Base-by-base conservation (phyloP, 2,888 invertebrate genomes). In the Camponotus fellah region DNA sequence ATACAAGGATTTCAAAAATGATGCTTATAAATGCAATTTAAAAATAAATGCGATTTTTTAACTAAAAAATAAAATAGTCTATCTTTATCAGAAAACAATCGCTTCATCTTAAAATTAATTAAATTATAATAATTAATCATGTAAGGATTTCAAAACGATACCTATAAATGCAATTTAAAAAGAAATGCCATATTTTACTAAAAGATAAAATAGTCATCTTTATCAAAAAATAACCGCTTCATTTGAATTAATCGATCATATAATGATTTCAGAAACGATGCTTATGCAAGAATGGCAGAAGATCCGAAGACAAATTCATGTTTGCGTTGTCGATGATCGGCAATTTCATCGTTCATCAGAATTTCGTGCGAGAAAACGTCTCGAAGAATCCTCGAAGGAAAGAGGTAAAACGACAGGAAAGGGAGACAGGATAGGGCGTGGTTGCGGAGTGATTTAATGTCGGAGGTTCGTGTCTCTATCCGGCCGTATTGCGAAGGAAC, bases 381-480 rank as follows among this genome's bases (percentile, higher is more conserved):
- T 79, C 21, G 60, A 26, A 37, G 77, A 26, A 60, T 56, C 53
- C 60, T 79, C 40, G 58, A 32, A n/a, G 62, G 62, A 66, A 84
- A 26, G 85, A 87, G 69, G 83, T 53, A 53, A 53, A 84, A 87
- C 77, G 86, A 85, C 72, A 82, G 74, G 34, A 81, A 40, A 43
- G 43, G 26, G 40, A 65, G 53, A 77, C 64, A 49, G 72, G 65
- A 76, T 82, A 66, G 91, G 94, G 94, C 94, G 94, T 94, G 94
- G 94, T 88, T 88, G 86, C 56, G 76, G 90, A 90, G 91, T 94
- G 94, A 94, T 94, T 94, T 94, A 94, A 92, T 92, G 92, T 91
- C 88, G 88, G 91, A 92, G 91, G 92, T 93, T 93, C 93, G 93
- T 93, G 93, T 94, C 94, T 94, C 93, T 94, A 93, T 93, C 90